phyloP scores from a whole-genome alignment of 2,113 vertebrate genomes.

The Piprites chloris region DNA sequence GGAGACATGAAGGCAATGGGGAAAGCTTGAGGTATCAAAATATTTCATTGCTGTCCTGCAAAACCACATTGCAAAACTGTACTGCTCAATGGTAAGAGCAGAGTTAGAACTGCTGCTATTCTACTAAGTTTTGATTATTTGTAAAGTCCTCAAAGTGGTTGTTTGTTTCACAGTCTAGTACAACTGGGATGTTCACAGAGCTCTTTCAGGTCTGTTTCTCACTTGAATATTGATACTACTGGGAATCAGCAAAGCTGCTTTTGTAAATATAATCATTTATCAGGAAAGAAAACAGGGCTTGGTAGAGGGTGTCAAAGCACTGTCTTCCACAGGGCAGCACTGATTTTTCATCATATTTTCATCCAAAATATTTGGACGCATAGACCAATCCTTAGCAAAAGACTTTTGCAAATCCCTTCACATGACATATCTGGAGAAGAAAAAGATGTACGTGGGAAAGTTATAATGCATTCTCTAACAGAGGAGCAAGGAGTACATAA shows the following conservation, averaged over 20 bases:
- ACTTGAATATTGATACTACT: not conserved
- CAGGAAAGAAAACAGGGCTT: not conserved
- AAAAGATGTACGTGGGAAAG: not conserved
- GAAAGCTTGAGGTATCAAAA: not conserved
- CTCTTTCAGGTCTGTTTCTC: not conserved
- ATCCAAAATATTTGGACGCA: not conserved
- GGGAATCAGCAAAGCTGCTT: not conserved
- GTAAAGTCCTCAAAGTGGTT: not conserved
- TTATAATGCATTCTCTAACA: not conserved
- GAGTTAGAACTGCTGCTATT: not conserved
- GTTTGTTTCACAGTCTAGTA: not conserved
- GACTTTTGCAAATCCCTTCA: not conserved
- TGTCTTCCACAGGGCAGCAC: not conserved
- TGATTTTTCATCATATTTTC: not conserved
- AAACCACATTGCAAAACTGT: not conserved
- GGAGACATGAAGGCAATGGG: not conserved
- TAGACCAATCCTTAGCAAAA: not conserved
- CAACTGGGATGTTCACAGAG: not conserved
- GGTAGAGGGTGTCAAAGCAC: not conserved
- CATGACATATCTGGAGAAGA: not conserved
- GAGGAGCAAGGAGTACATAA: not conserved
- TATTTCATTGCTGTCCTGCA: not conserved
- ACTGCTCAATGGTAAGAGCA: not conserved
- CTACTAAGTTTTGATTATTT: not conserved
- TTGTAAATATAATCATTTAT: not conserved